Conservation (phyloP, 2,113 vertebrate species). For the Cololabis saira region DNA sequence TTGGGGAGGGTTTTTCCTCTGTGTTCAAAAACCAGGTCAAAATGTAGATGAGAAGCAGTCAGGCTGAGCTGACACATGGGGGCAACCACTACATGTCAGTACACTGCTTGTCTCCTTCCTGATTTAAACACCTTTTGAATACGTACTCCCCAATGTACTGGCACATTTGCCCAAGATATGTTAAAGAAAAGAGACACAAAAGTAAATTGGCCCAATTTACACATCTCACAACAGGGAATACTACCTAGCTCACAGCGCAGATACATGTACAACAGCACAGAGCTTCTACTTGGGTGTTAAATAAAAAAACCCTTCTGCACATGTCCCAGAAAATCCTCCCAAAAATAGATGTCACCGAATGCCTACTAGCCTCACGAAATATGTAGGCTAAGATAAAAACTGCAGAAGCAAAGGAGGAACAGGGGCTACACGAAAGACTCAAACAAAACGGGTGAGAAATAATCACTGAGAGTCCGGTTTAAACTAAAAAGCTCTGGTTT, state of each 20-base stretch:
- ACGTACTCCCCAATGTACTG: neutral
- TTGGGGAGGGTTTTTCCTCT: neutral
- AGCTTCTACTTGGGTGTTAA: conserved; percentile 13
- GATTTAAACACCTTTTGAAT: neutral
- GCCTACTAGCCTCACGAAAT: conserved; percentile 25
- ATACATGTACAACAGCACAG: conserved; percentile 15
- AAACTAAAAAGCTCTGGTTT: conserved; percentile 11
- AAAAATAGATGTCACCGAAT: conserved; percentile 42
- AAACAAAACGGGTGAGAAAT: conserved; percentile 18
- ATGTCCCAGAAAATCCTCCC: conserved; percentile 43
- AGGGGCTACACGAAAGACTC: conserved; percentile 7
- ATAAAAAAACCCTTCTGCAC: conserved; percentile 30
- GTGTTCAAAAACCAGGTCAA: too few species aligned
- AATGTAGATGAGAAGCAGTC: too few species aligned
- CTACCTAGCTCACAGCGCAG: neutral
- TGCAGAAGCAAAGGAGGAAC: conserved; percentile 9
- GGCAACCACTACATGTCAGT: too few species aligned
- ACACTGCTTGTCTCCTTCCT: too few species aligned
- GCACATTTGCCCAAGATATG: conserved; percentile 8
- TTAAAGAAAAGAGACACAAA: neutral
- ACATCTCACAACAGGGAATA: neutral
- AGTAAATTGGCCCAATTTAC: neutral
- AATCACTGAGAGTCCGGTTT: neutral
- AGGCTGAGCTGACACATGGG: too few species aligned
- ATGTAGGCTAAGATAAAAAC: conserved; percentile 24